Conservation (phyloP, 2,888 invertebrate genomes). For the Apoderus coryli region DNA sequence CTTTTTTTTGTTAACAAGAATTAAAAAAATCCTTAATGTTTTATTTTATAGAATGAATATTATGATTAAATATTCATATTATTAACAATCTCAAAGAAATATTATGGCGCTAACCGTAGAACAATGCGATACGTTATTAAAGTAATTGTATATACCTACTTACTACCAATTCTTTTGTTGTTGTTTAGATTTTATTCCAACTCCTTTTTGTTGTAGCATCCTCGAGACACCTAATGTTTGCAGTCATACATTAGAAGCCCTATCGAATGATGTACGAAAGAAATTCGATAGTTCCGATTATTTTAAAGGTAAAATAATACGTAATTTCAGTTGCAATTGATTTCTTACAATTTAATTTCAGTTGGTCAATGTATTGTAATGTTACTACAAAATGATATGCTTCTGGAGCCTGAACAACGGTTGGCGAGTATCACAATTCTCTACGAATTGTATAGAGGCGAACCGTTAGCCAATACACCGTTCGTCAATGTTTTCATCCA, state of each 20-base stretch:
- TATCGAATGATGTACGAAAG: constrained; percentile 63
- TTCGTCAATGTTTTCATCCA: constrained; percentile 57
- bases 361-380: constrained; percentile 46
- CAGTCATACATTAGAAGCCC: constrained; percentile 57
- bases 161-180: not conserved
- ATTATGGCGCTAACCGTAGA: constrained; percentile 36
- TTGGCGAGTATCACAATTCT: constrained; percentile 53
- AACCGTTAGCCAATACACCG: constrained; percentile 50
- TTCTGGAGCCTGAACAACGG: constrained; percentile 50
- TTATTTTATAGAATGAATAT: too few relatives aligned
- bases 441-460: constrained; percentile 55
- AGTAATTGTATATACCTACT: constrained; percentile 24
- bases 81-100: too few relatives aligned
- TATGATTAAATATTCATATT: too few relatives aligned
- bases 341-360: constrained; percentile 22
- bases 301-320: constrained; percentile 64
- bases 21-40: too few relatives aligned
- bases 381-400: constrained; percentile 53
- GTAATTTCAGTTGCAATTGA: too few relatives aligned
- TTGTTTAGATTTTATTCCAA: constrained; percentile 7
- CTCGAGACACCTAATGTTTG: constrained; percentile 60
- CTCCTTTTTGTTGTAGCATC: too few relatives aligned
- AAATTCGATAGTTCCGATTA: constrained; percentile 64
- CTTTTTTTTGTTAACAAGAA: too few relatives aligned
- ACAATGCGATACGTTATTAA: constrained; percentile 36